Base-by-base conservation (phyloP, 2,888 invertebrate species). In the Habrosyne pyritoides region DNA sequence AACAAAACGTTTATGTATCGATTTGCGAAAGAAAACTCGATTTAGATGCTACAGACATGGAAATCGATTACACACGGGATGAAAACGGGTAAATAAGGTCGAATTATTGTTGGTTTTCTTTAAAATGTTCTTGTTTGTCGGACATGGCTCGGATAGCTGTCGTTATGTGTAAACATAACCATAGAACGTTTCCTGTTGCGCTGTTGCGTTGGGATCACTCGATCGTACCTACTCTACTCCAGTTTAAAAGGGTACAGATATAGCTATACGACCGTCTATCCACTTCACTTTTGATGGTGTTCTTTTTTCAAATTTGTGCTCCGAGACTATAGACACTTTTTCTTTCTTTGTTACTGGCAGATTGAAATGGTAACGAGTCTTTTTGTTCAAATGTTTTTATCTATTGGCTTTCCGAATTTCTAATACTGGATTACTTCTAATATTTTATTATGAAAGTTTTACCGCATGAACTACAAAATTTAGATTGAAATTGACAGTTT, bases 111-210 rank as follows among this genome's bases (percentile, higher is more conserved):
- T 42, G 18, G 42, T 42, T 42, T 42, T 18, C 42, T 42, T 42
- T 42, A 18, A 42, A 42, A 42, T 42, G 18, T 14, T 42, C 42
- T 42, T 42, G 42, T 42, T 42, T 42, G 42, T 42, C 14, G 42
- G 42, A 42, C 42, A 42, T 42, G n/a, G 42, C 42, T 42, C 42
- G 18, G 42, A 42, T 42, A 14, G 18, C 42, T 18, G 42, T 42
- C 42, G 42, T 42, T 42, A 42, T 8, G 42, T 66, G 76, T 78
- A 78, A 77, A 78, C 77, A 77, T 64, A 60, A 57, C 59, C 47
- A 56, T 42, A 42, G 42, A 18, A 42, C 58, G 55, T 69, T 75
- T 78, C 77, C 77, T 78, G 77, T 77, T 77, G 77, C 77, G 70
- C 68, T 64, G 64, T 57, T n/a, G n/a, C n/a, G 61, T 61, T 60